A percentile compares a stretch with the other conserved stretches of the same genome.
These are phyloP conservation scores for Heliconius cydno DNA, from an alignment of 2,888 invertebrate genomes.

Conservation along the genomic window DNA sequence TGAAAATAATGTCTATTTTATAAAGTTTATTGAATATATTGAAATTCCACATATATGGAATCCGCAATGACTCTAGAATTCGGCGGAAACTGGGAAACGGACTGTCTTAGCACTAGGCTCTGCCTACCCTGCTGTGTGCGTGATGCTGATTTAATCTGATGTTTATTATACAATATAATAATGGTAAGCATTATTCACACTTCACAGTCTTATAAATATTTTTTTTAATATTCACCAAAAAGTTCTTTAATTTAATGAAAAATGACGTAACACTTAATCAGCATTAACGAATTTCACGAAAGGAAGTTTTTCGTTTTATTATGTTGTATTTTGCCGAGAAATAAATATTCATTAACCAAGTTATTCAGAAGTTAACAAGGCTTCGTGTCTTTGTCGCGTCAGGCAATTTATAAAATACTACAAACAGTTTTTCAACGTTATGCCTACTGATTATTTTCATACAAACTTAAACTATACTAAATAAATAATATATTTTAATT, in stretches of 20 bases:
- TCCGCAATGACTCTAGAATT: too few relatives aligned
- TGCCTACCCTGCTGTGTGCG: too few relatives aligned
- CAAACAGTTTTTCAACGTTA: not conserved
- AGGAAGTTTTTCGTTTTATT: conserved; percentile 10
- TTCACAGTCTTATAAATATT: too few relatives aligned
- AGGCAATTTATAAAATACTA: conserved; percentile 27
- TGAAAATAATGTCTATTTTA: not conserved
- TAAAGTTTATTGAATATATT: not conserved
- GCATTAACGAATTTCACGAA: conserved; percentile 9
- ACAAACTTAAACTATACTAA: too few relatives aligned
- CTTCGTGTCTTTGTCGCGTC: conserved; percentile 27
- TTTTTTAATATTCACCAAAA: not conserved
- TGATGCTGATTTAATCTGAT: too few relatives aligned
- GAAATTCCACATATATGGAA: too few relatives aligned
- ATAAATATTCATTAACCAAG: conserved; percentile 18
- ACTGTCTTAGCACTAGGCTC: too few relatives aligned
- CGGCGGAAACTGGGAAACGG: too few relatives aligned
- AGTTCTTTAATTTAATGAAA: not conserved
- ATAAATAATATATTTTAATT: not conserved
- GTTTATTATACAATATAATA: too few relatives aligned
- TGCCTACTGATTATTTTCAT: conserved; percentile 6
- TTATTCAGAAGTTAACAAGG: conserved; percentile 25
- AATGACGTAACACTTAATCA: conserved; percentile 24
- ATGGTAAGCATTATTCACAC: too few relatives aligned
- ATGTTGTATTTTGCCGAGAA: conserved; percentile 5